These are phyloP conservation scores for Amiota mariae DNA, from an alignment of 2,888 invertebrate genomes.

Conservation along the genomic window DNA sequence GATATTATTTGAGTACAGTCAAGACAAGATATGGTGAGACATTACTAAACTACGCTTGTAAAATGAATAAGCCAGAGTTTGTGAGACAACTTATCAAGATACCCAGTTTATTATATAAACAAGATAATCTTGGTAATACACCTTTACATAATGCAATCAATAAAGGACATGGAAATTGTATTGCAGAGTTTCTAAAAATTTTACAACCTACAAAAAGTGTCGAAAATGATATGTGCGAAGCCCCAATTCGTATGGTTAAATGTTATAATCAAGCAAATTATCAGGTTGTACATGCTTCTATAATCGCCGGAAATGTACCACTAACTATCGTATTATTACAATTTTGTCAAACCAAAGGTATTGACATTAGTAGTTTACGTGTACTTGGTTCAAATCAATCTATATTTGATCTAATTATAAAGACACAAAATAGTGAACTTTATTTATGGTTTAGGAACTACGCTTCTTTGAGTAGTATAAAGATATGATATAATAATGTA, in stretches of 20 bases:
- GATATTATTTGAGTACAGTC: constrained; percentile 4
- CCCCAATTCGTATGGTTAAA: not conserved
- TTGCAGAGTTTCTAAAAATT: not conserved
- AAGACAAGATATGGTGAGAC: not conserved
- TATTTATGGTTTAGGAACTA: too few species aligned
- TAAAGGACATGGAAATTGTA: not conserved
- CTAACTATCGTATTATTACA: not conserved
- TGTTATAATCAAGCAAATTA: not conserved
- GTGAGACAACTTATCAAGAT: not conserved
- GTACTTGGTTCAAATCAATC: not conserved
- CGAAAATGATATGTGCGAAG: not conserved
- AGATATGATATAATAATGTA: too few species aligned
- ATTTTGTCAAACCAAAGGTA: not conserved
- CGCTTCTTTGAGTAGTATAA: too few species aligned
- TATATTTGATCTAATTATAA: not conserved
- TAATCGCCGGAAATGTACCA: not conserved
- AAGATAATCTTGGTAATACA: constrained; percentile 3
- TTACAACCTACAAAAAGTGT: not conserved
- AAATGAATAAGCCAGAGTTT: not conserved
- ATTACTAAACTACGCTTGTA: constrained; percentile 8
- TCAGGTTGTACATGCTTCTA: constrained; percentile 3
- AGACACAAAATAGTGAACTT: too few species aligned
- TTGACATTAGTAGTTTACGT: not conserved
- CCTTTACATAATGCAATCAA: constrained; percentile 12
- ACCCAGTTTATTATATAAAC: not conserved